phyloP scores from a whole-genome alignment of 2,113 vertebrate species.

The Butorides virescens region DNA sequence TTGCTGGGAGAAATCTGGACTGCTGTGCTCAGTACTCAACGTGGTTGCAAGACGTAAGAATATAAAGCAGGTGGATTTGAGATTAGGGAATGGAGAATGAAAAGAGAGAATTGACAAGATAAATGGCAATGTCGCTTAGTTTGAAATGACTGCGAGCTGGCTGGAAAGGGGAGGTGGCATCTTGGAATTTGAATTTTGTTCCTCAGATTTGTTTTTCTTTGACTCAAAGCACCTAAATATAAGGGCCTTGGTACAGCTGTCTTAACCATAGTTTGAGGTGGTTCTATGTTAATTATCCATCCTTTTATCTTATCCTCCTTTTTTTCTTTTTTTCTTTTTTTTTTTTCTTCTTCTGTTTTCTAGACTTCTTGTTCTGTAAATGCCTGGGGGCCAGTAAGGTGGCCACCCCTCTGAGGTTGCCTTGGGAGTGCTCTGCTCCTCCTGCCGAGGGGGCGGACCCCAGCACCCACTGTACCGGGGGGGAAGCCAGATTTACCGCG shows the following conservation, averaged over 20 bases:
- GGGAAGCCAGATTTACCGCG: neutral
- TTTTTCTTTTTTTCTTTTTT: neutral
- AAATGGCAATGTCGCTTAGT: neutral
- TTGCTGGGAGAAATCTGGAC: neutral
- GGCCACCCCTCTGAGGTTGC: neutral
- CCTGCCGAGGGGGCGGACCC: neutral
- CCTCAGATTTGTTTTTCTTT: neutral
- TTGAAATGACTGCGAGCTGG: neutral
- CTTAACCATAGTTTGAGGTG: neutral
- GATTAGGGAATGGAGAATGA: neutral
- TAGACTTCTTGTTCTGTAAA: neutral
- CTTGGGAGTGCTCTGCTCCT: neutral
- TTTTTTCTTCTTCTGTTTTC: neutral
- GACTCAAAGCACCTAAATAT: neutral
- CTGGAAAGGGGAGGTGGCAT: neutral
- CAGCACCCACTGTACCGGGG: fast-evolving
- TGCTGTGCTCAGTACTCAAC: neutral
- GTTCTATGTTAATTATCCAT: neutral
- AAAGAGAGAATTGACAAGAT: neutral
- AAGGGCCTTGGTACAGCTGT: neutral
- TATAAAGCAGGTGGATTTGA: neutral
- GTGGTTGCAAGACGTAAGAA: neutral
- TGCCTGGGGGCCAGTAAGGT: neutral
- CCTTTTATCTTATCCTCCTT: neutral
- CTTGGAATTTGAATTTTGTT: neutral